phyloP scores from a whole-genome alignment of 2,888 invertebrate species.

The Linyphia triangularis region DNA sequence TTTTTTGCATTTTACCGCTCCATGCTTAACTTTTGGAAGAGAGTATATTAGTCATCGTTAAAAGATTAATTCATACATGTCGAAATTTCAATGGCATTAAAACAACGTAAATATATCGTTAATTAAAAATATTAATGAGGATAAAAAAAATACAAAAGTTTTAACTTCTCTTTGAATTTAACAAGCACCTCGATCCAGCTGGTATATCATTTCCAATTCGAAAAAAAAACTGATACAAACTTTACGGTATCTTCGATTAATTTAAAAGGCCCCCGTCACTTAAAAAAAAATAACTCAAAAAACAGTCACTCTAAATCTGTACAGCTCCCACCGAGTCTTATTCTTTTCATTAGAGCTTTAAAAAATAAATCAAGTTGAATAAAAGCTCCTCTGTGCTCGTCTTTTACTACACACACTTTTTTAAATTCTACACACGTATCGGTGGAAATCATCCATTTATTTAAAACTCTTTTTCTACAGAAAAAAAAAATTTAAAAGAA shows the following conservation, averaged over 20 bases:
- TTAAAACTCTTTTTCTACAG: neutral
- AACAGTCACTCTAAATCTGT: neutral
- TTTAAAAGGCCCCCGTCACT: neutral
- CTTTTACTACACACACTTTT: neutral
- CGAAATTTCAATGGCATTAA: too few relatives aligned
- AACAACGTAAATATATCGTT: too few relatives aligned
- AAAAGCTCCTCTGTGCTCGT: neutral
- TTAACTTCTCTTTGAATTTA: too few relatives aligned
- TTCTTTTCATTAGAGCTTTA: neutral
- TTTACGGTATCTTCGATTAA: neutral
- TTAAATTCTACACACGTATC: neutral
- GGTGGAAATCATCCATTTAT: neutral
- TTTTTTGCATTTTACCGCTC: too few relatives aligned
- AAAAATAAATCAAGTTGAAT: neutral
- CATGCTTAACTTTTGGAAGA: too few relatives aligned
- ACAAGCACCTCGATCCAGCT: too few relatives aligned
- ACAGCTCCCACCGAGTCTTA: neutral
- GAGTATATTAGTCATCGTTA: too few relatives aligned
- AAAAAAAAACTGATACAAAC: too few relatives aligned
- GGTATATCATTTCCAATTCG: too few relatives aligned
- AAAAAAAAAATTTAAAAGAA: conserved; percentile 9
- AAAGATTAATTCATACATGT: too few relatives aligned
- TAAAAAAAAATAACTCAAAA: neutral
- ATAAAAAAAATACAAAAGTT: too few relatives aligned
- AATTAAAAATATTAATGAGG: too few relatives aligned